Percentiles rank a stretch among this genome's conserved stretches.
These are phyloP conservation scores for Anarrhichthys ocellatus DNA, from an alignment of 2,113 vertebrate species.

Conservation along the genomic window DNA sequence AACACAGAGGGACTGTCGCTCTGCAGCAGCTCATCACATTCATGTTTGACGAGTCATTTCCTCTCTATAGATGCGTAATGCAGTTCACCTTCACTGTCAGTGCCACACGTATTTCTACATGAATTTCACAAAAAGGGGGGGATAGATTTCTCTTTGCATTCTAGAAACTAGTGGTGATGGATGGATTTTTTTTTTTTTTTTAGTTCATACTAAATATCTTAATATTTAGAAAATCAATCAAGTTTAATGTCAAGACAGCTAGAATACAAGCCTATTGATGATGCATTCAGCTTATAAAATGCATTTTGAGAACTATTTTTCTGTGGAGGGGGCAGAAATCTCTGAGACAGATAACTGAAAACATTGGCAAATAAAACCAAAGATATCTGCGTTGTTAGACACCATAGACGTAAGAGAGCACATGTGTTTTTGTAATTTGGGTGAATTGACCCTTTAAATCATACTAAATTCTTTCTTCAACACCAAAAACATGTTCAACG, in stretches of 20 bases:
- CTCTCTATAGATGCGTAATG: neutral
- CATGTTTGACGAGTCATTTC: conserved; percentile 24
- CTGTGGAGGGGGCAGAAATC: neutral
- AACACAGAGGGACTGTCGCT: conserved; percentile 52
- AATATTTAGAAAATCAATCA: no score
- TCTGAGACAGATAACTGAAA: neutral
- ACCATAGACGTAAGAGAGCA: neutral
- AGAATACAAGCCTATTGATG: neutral
- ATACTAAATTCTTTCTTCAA: neutral
- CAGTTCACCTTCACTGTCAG: neutral
- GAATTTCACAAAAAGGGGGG: neutral
- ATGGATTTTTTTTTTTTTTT: no score
- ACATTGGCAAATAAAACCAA: no score
- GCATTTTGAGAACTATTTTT: neutral
- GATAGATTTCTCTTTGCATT: neutral
- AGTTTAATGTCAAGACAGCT: neutral
- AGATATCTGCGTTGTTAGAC: no score
- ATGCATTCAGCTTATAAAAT: neutral
- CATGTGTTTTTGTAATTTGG: neutral
- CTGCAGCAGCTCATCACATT: conserved; percentile 59
- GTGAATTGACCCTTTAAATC: neutral
- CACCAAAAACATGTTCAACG: neutral
- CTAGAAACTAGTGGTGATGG: no score
- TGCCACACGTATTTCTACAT: neutral
- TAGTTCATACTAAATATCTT: no score